Evolutionary conservation across 2,888 invertebrate genomes (phyloP), one percentile per base, ranked within the genome.

Genomic region (Branchellion lobata): DNA sequence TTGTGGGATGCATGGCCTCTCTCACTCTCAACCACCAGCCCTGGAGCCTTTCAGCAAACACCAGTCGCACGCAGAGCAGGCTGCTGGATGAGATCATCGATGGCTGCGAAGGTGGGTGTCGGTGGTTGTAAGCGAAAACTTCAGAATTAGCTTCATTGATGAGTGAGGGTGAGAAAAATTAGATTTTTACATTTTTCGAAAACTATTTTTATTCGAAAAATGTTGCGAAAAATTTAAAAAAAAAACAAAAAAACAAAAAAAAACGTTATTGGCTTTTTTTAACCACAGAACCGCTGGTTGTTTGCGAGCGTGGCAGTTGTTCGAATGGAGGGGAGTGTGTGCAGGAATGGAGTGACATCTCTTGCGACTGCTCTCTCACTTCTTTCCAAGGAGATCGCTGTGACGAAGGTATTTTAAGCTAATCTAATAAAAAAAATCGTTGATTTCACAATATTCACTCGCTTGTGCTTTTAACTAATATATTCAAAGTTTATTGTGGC

Each of bases 351-450:
- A 94, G 94, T 85, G 92, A 94, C 8, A 94, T 93, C 86, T 93
- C 92, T 0, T 97, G 97, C 87, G 95, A 97, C 87, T 97, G 97
- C 87, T 95, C 95, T 86, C 92, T 96, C 91, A 97, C 96, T 1
- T 94, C 96, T 0, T 97, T 93, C 86, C 93, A 94, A 5, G 96
- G 97, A 80, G 93, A 94, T 0, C 94, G 93, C 0, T 97, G 97
- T 87, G 92, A 93, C 81, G 94, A 96, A 87, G 95, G 96, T 96
- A 90, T 87, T 83, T 82, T 0, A 33, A 18, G 47, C n/a, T n/a
- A n/a, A n/a, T n/a, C n/a, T n/a, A n/a, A n/a, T n/a, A n/a, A n/a
- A n/a, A n/a, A n/a, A n/a, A n/a, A n/a, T n/a, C n/a, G n/a, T n/a
- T n/a, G 11, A 29, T 65, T 21, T 8, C 11, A 18, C 21, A 53